Base-by-base conservation (phyloP, 2,888 invertebrate species). In the Glaucopsyche alexis region DNA sequence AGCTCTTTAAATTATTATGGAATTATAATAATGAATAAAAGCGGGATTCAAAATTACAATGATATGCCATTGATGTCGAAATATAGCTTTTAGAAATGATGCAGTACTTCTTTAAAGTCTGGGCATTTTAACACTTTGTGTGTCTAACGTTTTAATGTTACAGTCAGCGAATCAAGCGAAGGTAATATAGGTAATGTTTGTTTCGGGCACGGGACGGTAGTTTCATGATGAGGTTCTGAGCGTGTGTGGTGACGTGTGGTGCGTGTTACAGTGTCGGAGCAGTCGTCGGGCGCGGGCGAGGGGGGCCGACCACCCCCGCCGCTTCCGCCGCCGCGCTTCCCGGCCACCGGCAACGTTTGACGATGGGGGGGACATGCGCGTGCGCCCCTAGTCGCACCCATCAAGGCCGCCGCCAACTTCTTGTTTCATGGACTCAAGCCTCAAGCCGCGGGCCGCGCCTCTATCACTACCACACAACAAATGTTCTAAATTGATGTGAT, bases 251-350 rank as follows among this genome's bases (percentile, higher is more conserved):
- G 4, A 16, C 14, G 19, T 45, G 69, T 29, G 13, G 29, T 2
- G 73, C 55, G 72, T 71, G 60, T 88, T 92, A 94, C 96, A 95
- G 97, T 97, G 91, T 97, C 97, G 90, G 97, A 97, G 93, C 96
- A 95, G 93, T 97, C 96, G 94, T 97, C 97, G 93, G 93, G 93
- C 90, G 94, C 93, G 89, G 96, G 95, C 89, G 94, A 94, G 89
- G 95, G 92, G 84, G 90, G 94, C 84, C 94, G 96, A 88, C 96
- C 96, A 88, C 96, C 96, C 88, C 97, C 97, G 81, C 96, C 96
- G 87, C 95, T 96, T 92, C 96, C 95, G 80, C 96, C 96, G 80
- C 96, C 96, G 87, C 94, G 96, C 85, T 96, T 96, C 94, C 96
- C 96, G 85, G 95, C 95, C 93, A 95, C 95, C 81, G 92, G 93